Conservation (phyloP, 2,888 invertebrate genomes). For the Synanthedon formicaeformis region DNA sequence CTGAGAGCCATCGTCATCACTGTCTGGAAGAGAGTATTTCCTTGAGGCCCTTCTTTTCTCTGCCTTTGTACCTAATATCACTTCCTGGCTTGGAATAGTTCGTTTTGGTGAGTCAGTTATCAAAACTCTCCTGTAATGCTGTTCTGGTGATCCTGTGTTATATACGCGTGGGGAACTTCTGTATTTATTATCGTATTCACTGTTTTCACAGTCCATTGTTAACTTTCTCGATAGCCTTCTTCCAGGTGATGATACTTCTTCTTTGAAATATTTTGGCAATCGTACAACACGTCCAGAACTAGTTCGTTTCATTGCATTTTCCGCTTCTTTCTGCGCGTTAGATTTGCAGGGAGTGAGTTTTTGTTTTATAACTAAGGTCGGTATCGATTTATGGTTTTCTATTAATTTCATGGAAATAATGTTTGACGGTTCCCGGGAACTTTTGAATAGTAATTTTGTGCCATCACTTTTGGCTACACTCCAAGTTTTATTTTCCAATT, state of each 20-base stretch:
- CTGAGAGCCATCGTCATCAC: not conserved
- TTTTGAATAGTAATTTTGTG: slow-evolving; percentile 54
- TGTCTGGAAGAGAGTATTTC: not conserved
- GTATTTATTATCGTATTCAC: slow-evolving; percentile 25
- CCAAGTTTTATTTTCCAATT: slow-evolving; percentile 50
- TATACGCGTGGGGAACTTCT: no score
- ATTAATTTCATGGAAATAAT: slow-evolving; percentile 47
- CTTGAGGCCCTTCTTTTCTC: not conserved
- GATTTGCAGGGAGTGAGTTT: no score
- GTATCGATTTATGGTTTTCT: slow-evolving; percentile 55
- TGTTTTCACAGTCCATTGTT: slow-evolving; percentile 31
- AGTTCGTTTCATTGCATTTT: slow-evolving; percentile 24
- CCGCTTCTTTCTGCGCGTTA: slow-evolving; percentile 17
- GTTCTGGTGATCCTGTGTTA: no score
- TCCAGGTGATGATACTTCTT: slow-evolving; percentile 36
- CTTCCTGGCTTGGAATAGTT: no score
- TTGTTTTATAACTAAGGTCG: slow-evolving; percentile 51
- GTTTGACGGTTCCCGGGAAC: slow-evolving; percentile 9
- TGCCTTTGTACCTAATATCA: slow-evolving; percentile 10
- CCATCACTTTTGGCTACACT: slow-evolving; percentile 56
- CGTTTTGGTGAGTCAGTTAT: no score
- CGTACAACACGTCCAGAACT: slow-evolving; percentile 35
- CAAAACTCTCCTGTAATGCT: no score
- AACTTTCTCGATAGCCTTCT: slow-evolving; percentile 37
- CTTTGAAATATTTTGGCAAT: slow-evolving; percentile 30